These are phyloP conservation scores for Hystrix cristata DNA, from an alignment of 2,113 vertebrate genomes.

Conservation along the genomic window DNA sequence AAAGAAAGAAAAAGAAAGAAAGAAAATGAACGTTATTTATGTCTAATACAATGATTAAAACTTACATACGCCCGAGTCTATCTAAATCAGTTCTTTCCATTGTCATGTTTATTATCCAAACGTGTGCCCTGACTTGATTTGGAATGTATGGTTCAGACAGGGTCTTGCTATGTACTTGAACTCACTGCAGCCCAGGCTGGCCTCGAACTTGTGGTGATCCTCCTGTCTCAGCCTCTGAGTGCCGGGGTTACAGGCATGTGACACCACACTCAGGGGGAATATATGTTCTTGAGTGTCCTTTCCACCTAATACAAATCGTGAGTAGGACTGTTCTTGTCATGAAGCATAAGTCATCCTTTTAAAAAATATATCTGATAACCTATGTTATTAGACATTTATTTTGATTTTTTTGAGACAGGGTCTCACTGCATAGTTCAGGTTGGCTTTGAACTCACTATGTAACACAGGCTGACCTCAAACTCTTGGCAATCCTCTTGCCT, in stretches of 20 bases:
- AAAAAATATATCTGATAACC: not conserved
- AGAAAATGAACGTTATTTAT: conserved; percentile 49
- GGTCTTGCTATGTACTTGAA: not conserved
- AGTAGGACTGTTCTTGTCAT: not conserved
- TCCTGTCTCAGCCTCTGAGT: not conserved
- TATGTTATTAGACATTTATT: not conserved
- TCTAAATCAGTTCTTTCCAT: conserved; percentile 13
- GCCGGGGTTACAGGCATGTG: not conserved
- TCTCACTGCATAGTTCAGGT: not conserved
- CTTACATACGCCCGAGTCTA: conserved; percentile 8
- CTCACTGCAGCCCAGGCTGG: not conserved
- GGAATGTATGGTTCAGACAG: not conserved
- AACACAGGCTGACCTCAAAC: not conserved
- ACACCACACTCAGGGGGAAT: not conserved
- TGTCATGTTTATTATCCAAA: conserved; percentile 34
- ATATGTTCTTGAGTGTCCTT: not conserved
- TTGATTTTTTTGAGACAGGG: not conserved
- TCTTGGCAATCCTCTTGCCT: not conserved
- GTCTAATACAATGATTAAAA: conserved; percentile 19
- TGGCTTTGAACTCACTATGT: too few relatives aligned
- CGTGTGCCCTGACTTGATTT: not conserved
- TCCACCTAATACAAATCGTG: conserved; percentile 1
- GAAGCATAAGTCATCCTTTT: not conserved
- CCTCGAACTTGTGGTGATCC: not conserved
- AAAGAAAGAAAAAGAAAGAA: not conserved